A percentile compares a stretch with the other conserved stretches of the same genome.
Evolutionary conservation across 2,113 vertebrate genomes (phyloP).

Genomic region (Mus pahari): DNA sequence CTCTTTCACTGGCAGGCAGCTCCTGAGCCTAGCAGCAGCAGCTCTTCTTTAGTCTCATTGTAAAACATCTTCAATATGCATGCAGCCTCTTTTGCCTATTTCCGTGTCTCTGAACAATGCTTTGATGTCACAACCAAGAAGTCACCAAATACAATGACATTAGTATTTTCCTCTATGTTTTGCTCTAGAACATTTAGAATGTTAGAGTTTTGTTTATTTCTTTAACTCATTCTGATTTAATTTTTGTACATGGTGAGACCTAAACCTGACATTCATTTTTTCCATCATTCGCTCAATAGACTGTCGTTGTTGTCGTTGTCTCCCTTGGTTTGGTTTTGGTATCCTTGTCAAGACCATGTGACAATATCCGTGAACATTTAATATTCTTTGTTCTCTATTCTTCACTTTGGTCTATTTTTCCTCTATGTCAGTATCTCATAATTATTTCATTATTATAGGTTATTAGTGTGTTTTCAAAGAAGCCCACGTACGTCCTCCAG

Average conservation of each 20-base stretch:
- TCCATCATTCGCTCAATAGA: neutral
- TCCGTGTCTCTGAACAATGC: neutral
- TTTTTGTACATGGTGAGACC: no score
- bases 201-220: neutral
- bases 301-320: no score
- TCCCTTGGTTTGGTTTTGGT: neutral
- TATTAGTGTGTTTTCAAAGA: neutral
- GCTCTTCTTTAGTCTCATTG: neutral
- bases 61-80: neutral
- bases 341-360: neutral
- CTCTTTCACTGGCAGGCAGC: rapidly evolving
- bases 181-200: neutral
- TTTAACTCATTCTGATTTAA: neutral
- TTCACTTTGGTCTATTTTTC: neutral
- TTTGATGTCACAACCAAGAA: neutral
- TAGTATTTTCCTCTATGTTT: neutral
- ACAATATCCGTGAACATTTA: neutral
- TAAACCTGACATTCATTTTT: neutral
- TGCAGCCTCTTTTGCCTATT: neutral
- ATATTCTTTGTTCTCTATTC: neutral
- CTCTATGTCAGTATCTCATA: neutral
- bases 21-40: neutral
- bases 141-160: neutral
- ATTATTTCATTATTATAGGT: neutral
- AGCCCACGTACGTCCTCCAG: neutral